Evolutionary conservation across 2,888 invertebrate species (phyloP), one percentile per base, ranked within the genome.

Genomic region (Onthophagus sagittarius): DNA sequence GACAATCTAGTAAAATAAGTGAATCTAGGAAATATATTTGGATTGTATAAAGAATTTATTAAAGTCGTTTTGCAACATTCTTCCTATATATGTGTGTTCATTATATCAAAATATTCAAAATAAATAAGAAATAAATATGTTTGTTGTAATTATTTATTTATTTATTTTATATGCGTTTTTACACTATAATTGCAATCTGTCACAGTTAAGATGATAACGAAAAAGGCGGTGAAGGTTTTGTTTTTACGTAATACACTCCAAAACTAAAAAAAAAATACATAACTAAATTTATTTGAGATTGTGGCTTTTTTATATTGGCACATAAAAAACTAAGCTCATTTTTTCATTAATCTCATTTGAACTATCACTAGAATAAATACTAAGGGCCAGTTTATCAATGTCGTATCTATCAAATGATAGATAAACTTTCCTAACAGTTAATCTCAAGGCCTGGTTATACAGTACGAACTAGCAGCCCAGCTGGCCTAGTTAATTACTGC

Each of bases 201-300:
- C 39, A 7, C 5, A 53, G 39, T 53, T 53, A 9, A 53, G 11
- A 9, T 4, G 39, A 53, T 15, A 64, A 14, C 9, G 81, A 79
- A 76, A 77, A 81, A 5, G 81, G 81, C 32, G 78, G 73, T 70
- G 75, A 67, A 5, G 74, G 65, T 39, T 76, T 79, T 9, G 81
- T 81, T 75, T 77, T 80, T 5, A 81, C 77, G 72, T 80, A 81
- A 70, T 80, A 81, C n/a, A 81, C 70, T 39, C 81, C 81, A 76
- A 77, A 73, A 71, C 81, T 81, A 73, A 74, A 81, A 80, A 15
- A 15, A 62, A 70, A 15, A 53, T 9, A 39, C 78, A 72, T 5
- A 80, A 23, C 23, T 23, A 23, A 23, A n/a, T n/a, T n/a, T n/a
- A n/a, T n/a, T n/a, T n/a, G n/a, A n/a, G n/a, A n/a, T n/a, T n/a